Evolutionary conservation across 2,888 invertebrate species (phyloP).

Genomic region (Hirtodrosophila confusa): DNA sequence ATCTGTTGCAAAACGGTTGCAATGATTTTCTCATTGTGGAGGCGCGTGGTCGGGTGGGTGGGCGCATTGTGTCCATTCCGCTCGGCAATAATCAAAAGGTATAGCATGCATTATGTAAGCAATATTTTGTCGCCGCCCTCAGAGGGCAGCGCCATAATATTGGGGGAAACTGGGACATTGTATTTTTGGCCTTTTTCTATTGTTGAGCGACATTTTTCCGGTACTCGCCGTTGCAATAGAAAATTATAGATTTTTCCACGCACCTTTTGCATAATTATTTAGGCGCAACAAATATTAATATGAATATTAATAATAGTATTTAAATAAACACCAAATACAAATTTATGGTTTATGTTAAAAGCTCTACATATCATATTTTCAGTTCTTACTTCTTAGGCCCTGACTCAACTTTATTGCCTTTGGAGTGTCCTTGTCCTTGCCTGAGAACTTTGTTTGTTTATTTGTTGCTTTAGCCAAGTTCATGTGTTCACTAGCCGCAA

Average conservation of each 20-base stretch:
- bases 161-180: not conserved
- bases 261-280: not conserved
- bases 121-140: constrained; percentile 20
- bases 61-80: constrained; percentile 91
- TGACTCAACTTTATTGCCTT: constrained; percentile 2
- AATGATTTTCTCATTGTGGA: constrained; percentile 92
- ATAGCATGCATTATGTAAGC: constrained; percentile 63
- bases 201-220: constrained; percentile 16
- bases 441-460: constrained; percentile 1
- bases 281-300: not conserved
- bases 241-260: constrained; percentile 63
- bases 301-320: too few relatives aligned
- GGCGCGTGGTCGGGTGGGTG: constrained; percentile 92
- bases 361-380: too few relatives aligned
- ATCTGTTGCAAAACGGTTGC: constrained; percentile 91
- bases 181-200: constrained; percentile 30
- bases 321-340: not conserved
- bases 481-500: not conserved
- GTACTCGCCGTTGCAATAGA: constrained; percentile 8
- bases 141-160: constrained; percentile 6
- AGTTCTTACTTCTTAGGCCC: not conserved
- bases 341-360: too few relatives aligned
- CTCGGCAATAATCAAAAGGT: constrained; percentile 86
- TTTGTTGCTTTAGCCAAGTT: constrained; percentile 2
- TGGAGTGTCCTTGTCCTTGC: constrained; percentile 40